Conservation (phyloP, 2,888 invertebrate species). For the Yponomeuta cagnagella region DNA sequence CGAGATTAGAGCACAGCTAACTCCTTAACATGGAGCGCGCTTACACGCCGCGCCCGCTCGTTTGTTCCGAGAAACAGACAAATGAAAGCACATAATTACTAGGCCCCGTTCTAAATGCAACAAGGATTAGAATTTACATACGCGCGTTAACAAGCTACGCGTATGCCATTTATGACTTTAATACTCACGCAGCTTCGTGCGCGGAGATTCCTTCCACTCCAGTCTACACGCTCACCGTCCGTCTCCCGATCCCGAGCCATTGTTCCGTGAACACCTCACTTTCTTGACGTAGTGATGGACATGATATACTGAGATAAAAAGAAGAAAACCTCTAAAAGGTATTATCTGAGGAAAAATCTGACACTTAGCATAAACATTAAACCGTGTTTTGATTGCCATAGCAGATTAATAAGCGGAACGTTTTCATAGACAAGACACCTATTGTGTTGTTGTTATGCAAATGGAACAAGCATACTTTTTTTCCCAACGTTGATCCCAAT, state of each 20-base stretch:
- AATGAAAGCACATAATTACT: constrained; percentile 76
- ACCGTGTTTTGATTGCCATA: constrained; percentile 6
- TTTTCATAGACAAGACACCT: constrained; percentile 1
- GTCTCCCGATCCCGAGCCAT: neutral
- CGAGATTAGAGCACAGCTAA: constrained; percentile 73
- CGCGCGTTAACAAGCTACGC: constrained; percentile 65
- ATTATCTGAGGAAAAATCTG: too few relatives aligned
- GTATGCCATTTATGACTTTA: constrained; percentile 70
- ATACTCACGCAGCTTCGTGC: constrained; percentile 33
- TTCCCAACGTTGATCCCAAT: constrained; percentile 40
- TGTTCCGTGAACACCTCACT: neutral
- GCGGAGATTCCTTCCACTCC: constrained; percentile 1
- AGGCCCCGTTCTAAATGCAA: constrained; percentile 72
- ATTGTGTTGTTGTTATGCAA: constrained; percentile 11
- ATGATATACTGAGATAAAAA: neutral
- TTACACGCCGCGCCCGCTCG: constrained; percentile 59
- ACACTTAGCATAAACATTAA: neutral
- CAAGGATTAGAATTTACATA: constrained; percentile 73
- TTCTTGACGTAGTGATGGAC: neutral
- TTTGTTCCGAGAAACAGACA: constrained; percentile 71
- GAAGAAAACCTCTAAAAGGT: too few relatives aligned
- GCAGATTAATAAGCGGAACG: constrained; percentile 1
- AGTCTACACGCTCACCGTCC: neutral
- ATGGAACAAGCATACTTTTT: constrained; percentile 24
- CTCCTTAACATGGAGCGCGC: constrained; percentile 72